Percentiles rank a stretch among this genome's conserved stretches.
Evolutionary conservation across 1,140 invertebrate genomes (phyloP).

Genomic region (Gryllus bimaculatus): DNA sequence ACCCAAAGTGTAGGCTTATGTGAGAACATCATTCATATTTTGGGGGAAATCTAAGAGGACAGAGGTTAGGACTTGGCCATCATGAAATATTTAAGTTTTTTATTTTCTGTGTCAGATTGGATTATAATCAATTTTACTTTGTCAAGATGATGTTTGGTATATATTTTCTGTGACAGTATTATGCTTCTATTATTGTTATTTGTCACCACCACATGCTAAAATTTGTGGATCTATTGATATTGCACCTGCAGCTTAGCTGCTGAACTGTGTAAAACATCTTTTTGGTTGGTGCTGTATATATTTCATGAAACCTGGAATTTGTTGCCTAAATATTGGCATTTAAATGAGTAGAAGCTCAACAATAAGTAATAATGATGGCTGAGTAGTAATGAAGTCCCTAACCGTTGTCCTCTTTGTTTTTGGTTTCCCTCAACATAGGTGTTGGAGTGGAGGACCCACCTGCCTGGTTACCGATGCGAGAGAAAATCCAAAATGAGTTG

Average conservation of each 20-base stretch:
- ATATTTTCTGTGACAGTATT: no score
- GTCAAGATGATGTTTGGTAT: no score
- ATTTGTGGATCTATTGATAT: no score
- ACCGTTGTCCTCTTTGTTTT: not conserved
- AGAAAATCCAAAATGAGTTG: constrained; percentile 16
- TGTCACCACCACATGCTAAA: no score
- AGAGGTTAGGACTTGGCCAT: not conserved
- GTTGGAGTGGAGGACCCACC: constrained; percentile 10
- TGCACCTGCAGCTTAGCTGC: no score
- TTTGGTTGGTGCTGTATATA: no score
- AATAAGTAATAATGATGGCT: not conserved
- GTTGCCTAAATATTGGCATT: not conserved
- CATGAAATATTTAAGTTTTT: not conserved
- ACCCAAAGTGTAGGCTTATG: no score
- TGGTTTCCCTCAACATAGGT: not conserved
- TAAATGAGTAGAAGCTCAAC: not conserved
- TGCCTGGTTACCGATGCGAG: constrained; percentile 14
- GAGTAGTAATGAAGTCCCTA: not conserved
- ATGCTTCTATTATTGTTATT: no score
- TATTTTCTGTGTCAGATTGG: no score
- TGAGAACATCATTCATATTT: not conserved
- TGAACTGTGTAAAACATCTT: no score
- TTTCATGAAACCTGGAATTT: not conserved
- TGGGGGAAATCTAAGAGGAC: not conserved
- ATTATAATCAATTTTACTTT: no score